A percentile compares a stretch with the other conserved stretches of the same genome.
Evolutionary conservation across 64 coral and sea anemone species (phyloP).

Genomic region (Hydrozoanthus tunicans): DNA sequence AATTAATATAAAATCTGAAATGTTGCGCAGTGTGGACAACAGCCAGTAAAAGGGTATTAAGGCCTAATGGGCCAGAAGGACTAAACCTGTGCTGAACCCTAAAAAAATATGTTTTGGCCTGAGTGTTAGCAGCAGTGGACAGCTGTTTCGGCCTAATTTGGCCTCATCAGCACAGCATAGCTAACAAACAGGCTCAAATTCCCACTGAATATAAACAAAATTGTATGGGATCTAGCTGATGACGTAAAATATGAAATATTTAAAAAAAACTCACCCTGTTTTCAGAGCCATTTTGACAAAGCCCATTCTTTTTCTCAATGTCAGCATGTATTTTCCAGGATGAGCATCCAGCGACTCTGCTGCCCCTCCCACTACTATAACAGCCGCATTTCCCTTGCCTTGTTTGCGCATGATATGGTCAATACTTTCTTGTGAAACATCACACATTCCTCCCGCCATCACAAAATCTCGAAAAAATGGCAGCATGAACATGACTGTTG

Average conservation of each 20-base stretch:
- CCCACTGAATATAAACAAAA: not conserved
- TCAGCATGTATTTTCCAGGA: conserved; percentile 35
- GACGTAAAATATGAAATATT: not conserved
- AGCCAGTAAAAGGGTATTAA: too few species aligned
- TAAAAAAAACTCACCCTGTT: conserved; percentile 23
- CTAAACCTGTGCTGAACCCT: too few species aligned
- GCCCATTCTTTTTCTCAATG: conserved; percentile 31
- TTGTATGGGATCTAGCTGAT: not conserved
- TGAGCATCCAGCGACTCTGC: conserved; percentile 34
- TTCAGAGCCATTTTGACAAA: conserved; percentile 58
- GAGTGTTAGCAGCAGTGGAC: too few species aligned
- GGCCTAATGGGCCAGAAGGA: too few species aligned
- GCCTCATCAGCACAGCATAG: too few species aligned
- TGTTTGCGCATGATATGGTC: conserved; percentile 34
- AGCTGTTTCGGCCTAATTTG: too few species aligned
- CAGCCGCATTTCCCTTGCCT: conserved; percentile 52
- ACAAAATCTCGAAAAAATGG: conserved; percentile 58
- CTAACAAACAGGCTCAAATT: too few species aligned
- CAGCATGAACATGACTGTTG: conserved; percentile 52
- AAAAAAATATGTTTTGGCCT: too few species aligned
- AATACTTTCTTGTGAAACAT: conserved; percentile 53
- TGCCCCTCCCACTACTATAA: conserved; percentile 49
- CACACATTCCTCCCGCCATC: conserved; percentile 50
- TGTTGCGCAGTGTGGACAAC: too few species aligned
- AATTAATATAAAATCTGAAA: too few species aligned